Conservation (phyloP, 2,888 invertebrate genomes). For the Meiosimyza decipiens region DNA sequence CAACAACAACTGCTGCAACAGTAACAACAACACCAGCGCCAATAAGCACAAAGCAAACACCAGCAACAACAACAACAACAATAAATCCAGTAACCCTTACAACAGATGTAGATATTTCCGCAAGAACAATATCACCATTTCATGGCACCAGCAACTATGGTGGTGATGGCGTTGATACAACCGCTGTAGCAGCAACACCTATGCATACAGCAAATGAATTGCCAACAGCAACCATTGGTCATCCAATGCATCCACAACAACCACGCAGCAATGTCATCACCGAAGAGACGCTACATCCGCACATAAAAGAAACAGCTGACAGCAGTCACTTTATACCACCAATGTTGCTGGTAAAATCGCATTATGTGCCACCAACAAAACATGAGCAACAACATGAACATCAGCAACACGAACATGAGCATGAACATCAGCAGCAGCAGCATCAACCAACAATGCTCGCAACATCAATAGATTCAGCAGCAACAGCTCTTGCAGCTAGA, state of each 20-base stretch:
- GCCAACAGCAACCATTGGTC: slow-evolving; percentile 54
- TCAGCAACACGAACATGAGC: slow-evolving; percentile 39
- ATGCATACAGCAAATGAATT: slow-evolving; percentile 18
- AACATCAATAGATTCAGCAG: slow-evolving; percentile 11
- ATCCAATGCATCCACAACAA: slow-evolving; percentile 64
- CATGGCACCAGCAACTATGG: not conserved
- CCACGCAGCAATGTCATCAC: slow-evolving; percentile 45
- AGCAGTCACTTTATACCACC: slow-evolving; percentile 66
- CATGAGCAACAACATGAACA: slow-evolving; percentile 47
- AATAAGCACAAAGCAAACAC: slow-evolving; percentile 18
- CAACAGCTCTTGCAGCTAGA: slow-evolving; percentile 10
- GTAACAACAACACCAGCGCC: slow-evolving; percentile 23
- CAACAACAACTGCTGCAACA: slow-evolving; percentile 8
- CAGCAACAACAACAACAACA: slow-evolving; percentile 41
- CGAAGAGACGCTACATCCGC: slow-evolving; percentile 54
- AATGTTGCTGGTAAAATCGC: slow-evolving; percentile 66
- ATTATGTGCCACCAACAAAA: slow-evolving; percentile 63
- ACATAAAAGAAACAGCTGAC: slow-evolving; percentile 61
- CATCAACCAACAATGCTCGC: slow-evolving; percentile 21
- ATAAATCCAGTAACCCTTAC: slow-evolving; percentile 4
- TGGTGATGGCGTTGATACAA: not conserved
- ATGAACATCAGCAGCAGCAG: slow-evolving; percentile 31
- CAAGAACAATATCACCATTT: slow-evolving; percentile 9
- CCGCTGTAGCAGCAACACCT: not conserved
- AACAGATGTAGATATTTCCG: not conserved